Base-by-base conservation (phyloP, 2,797 vertebrate species). In the Tadarida brasiliensis region DNA sequence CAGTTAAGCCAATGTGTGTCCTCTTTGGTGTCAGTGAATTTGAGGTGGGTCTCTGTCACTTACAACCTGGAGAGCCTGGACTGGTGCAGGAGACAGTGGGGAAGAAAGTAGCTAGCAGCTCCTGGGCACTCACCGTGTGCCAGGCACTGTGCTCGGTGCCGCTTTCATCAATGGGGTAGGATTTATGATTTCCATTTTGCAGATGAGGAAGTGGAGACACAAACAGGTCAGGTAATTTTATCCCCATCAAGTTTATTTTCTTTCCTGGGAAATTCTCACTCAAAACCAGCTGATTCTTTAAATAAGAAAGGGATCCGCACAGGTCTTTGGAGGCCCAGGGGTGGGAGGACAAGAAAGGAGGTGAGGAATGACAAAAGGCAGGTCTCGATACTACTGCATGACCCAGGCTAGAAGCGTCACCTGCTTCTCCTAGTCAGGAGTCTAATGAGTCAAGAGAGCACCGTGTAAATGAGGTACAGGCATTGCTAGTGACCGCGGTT, bases 391-490 rank as follows among this genome's bases (percentile, higher is more conserved):
- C 68, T 91, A 67, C 77, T 97, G 96, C 22, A 17, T 8, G 93
- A 97, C 94, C 71, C 80, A 54, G 92, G 54, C 92, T 49, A 3
- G 47, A 65, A 93, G 82, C 82, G 47, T 24, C 95, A 96, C 77
- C 33, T 51, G 89, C 91, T 95, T 95, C 88, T 93, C 63, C 93
- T 16, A 65, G 95, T 11, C 74, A 57, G 95, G 91, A 94, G 63
- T 33, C 47, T 35, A 54, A n/a, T 56, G 85, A 85, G 39, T 28
- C 10, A 70, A 91, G 93, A 30, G 59, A 19, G 17, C 24, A 20
- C 86, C 54, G 3, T 57, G 68, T 61, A 97, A 98, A 90, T 65
- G 90, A 98, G 93, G 93, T 94, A 49, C 87, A 81, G 98, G 95
- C 93, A 87, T 84, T 91, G 87, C 91, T 15, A 74, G 68, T 90